phyloP scores from a whole-genome alignment of 2,888 invertebrate species.

The Sialis lutaria region DNA sequence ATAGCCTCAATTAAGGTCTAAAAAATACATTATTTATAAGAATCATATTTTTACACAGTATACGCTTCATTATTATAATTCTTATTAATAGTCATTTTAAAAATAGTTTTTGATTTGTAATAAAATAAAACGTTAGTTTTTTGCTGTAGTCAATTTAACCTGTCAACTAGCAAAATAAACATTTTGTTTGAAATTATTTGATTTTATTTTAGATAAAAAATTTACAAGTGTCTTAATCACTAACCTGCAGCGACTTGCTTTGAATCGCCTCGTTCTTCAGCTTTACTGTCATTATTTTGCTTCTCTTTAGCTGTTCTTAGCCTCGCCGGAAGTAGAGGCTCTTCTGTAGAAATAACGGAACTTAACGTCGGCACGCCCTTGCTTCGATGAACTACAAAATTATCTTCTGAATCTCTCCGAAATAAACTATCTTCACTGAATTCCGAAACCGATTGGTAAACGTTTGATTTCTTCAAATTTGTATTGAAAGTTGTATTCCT shows the following conservation, averaged over 20 bases:
- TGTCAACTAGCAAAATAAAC: too few species aligned
- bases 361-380: conserved; percentile 62
- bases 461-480: conserved; percentile 22
- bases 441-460: conserved; percentile 22
- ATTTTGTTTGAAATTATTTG: too few species aligned
- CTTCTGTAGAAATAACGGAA: conserved; percentile 35
- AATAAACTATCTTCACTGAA: conserved; percentile 25
- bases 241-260: conserved; percentile 32
- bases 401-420: conserved; percentile 33
- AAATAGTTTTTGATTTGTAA: too few species aligned
- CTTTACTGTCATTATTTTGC: conserved; percentile 41
- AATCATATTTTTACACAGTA: too few species aligned
- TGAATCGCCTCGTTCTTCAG: conserved; percentile 42
- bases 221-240: too few species aligned
- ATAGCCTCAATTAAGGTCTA: too few species aligned
- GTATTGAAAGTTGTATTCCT: conserved; percentile 32
- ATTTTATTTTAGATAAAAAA: too few species aligned
- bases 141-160: too few species aligned
- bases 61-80: too few species aligned
- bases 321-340: conserved; percentile 38
- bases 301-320: conserved; percentile 43
- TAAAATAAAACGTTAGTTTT: too few species aligned
- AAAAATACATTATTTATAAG: too few species aligned
- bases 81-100: too few species aligned
- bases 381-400: conserved; percentile 68